These are phyloP conservation scores for Spinus pinus DNA, from an alignment of 2,797 vertebrate genomes.

Conservation along the genomic window DNA sequence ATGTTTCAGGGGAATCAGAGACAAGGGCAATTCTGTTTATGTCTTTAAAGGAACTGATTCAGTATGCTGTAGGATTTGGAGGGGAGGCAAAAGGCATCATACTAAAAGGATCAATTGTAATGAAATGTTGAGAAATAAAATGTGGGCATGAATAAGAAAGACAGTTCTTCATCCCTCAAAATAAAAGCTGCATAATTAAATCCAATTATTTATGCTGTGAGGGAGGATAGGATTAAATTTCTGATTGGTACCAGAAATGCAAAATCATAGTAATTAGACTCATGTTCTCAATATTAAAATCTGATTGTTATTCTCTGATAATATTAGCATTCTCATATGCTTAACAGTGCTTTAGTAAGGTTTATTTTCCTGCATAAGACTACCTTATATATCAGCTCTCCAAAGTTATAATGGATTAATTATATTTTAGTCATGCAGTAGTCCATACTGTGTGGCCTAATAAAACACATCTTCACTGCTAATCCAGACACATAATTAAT, in stretches of 20 bases:
- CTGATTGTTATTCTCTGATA: conserved; percentile 45
- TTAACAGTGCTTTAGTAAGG: conserved; percentile 39
- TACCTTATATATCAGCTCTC: not conserved
- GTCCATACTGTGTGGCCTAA: not conserved
- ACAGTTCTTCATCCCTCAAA: not conserved
- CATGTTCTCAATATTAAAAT: conserved; percentile 37
- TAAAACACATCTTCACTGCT: conserved; percentile 16
- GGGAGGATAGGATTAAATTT: not conserved
- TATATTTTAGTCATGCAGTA: conserved; percentile 40
- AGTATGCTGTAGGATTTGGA: not conserved
- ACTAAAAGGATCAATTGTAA: not conserved
- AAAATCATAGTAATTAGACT: conserved; percentile 27
- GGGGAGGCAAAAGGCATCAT: not conserved
- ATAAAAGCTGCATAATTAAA: not conserved
- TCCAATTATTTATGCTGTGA: not conserved
- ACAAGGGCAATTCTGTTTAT: not conserved
- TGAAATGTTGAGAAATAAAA: not conserved
- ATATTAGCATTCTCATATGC: conserved; percentile 18
- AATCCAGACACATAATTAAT: conserved; percentile 47
- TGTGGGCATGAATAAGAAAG: not conserved
- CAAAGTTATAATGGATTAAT: conserved; percentile 8
- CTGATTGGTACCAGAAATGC: conserved; percentile 28
- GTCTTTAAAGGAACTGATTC: not conserved
- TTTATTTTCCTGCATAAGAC: conserved; percentile 45
- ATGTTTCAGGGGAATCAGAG: not conserved